A percentile compares a stretch with the other conserved stretches of the same genome.
These are phyloP conservation scores for Pelodytes ibericus DNA, from an alignment of 2,797 vertebrate species.

Conservation along the genomic window DNA sequence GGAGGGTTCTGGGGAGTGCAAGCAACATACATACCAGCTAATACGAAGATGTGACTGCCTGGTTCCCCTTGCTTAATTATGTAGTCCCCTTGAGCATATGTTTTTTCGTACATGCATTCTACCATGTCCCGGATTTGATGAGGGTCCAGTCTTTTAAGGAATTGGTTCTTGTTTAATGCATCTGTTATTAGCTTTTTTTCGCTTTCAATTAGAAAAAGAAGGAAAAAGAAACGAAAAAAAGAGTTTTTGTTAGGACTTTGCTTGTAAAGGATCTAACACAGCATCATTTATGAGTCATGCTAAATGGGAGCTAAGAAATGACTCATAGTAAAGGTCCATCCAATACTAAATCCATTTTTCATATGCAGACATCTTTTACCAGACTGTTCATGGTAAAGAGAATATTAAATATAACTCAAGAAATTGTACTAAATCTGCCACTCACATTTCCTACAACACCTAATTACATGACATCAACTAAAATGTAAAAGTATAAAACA, in stretches of 20 bases:
- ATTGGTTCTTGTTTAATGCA: conserved; percentile 89
- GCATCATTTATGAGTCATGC: background rate
- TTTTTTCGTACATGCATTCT: conserved; percentile 92
- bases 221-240: background rate
- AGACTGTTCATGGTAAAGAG: no score
- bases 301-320: no score
- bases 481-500: no score
- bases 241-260: background rate
- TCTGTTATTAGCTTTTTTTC: conserved; percentile 89
- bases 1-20: background rate
- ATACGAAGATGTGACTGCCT: conserved; percentile 89
- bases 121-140: conserved; percentile 92
- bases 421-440: no score
- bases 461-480: no score
- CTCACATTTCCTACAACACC: no score
- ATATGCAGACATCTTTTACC: no score
- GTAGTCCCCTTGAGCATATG: conserved; percentile 83
- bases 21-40: conserved; percentile 79
- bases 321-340: no score
- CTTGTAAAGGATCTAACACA: background rate
- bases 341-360: no score
- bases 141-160: conserved; percentile 86
- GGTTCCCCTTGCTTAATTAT: conserved; percentile 88
- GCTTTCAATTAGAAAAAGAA: conserved; percentile 67
- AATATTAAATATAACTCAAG: no score